Base-by-base conservation (phyloP, 2,113 vertebrate species). In the Prolemur simus region DNA sequence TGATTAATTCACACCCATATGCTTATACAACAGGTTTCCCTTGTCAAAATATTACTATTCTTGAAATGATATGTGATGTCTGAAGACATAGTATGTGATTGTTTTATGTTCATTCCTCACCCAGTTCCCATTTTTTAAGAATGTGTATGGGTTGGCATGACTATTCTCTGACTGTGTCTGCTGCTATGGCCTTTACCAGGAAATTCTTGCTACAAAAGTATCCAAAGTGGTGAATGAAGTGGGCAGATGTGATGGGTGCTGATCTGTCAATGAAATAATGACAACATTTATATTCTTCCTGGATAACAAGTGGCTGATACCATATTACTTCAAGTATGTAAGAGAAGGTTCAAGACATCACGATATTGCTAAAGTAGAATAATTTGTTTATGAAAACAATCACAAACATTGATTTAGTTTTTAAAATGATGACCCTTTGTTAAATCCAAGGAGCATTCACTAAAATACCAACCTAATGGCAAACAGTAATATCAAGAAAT, bases 171-270 rank as follows among this genome's bases (percentile, higher is more conserved):
- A 96, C 18, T 73, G 77, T 37, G 37, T 7, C 14, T 68, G 29
- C 17, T 82, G 73, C 64, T 84, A 89, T 91, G 54, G 8, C 47
- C 27, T 94, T 89, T 63, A 49, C 47, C 6, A 21, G 49, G 11
- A 96, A 85, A 84, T 56, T 91, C 58, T 32, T 94, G 42, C 87
- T 77, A 96, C 34, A 87, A 96, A 96, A 96, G 45, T 77, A 82
- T 66, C 39, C 39, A 58, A 81, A 78, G 42, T 91, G 42, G 8
- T 63, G 3, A 96, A 23, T 68, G 5, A 0, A 6, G 29, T 86
- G 23, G 18, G 29, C 34, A 96, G 42, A 87, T 74, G 47, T 52
- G 32, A 71, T 56, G n/a, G 34, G 32, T 95, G 17, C 89, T 87
- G 68, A 92, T 66, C 39, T 89, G 18, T 42, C 81, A 84, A 91